phyloP scores from a whole-genome alignment of 2,888 invertebrate species.

The Cerastis rubricosa region DNA sequence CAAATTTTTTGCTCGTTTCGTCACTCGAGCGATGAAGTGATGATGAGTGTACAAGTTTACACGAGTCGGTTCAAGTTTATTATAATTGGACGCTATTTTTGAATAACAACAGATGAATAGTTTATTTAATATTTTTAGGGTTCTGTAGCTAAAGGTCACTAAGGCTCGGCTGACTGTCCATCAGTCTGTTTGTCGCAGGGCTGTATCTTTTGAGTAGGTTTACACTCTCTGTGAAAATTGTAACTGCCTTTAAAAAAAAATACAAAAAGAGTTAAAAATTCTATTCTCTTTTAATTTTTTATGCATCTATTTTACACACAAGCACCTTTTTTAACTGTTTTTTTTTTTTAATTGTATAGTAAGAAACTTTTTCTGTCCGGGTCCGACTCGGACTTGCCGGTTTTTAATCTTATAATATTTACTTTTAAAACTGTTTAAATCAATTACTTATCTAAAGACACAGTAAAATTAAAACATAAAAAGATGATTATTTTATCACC shows the following conservation, averaged over 20 bases:
- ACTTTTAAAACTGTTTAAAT: not conserved
- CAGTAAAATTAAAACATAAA: not conserved
- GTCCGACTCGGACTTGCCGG: not conserved
- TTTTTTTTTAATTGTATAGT: not conserved
- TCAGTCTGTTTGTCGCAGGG: not conserved
- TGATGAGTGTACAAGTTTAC: conserved; percentile 18
- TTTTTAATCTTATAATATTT: not conserved
- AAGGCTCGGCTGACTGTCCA: not conserved
- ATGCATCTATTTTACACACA: not conserved
- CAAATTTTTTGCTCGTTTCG: conserved; percentile 14
- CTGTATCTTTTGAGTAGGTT: not conserved
- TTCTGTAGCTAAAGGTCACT: not conserved
- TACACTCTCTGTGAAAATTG: too few relatives aligned
- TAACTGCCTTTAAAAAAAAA: too few relatives aligned
- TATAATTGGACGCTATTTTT: not conserved
- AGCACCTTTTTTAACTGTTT: not conserved
- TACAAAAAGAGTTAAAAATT: too few relatives aligned
- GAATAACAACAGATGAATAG: not conserved
- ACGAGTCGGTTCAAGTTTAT: not conserved
- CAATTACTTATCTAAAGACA: not conserved
- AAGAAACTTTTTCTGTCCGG: not conserved
- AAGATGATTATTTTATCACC: not conserved
- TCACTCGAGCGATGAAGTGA: conserved; percentile 8
- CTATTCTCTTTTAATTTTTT: too few relatives aligned
- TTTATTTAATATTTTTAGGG: not conserved